Percentiles rank a stretch among this genome's conserved stretches.
Conservation (phyloP, 2,113 vertebrate genomes). For the Carassius gibelio region DNA sequence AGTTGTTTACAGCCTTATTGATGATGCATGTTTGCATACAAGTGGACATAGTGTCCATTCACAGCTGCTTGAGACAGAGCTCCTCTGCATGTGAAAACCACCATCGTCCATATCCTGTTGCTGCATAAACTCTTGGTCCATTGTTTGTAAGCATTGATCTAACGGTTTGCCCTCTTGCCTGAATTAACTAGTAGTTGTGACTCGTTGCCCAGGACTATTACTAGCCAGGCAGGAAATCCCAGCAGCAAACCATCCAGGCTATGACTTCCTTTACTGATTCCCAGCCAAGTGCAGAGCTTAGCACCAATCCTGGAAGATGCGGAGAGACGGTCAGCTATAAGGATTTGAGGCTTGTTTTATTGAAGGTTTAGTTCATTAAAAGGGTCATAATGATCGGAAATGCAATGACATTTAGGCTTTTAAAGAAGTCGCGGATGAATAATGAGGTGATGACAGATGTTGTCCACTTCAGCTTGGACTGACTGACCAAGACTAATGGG, state of each 20-base stretch:
- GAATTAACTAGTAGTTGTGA: conserved; percentile 6
- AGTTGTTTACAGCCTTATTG: neutral
- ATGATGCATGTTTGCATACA: neutral
- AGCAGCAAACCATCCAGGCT: conserved; percentile 48
- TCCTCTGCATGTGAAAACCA: conserved; percentile 20
- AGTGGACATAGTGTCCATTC: neutral
- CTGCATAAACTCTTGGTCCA: neutral
- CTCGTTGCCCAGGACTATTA: neutral
- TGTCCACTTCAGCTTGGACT: neutral
- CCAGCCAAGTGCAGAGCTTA: conserved; percentile 47
- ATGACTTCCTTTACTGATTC: conserved; percentile 55
- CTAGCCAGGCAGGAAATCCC: conserved; percentile 52
- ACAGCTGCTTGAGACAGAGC: neutral
- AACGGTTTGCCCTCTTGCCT: neutral
- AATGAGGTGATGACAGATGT: conserved; percentile 2
- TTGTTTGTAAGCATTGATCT: conserved; percentile 1
- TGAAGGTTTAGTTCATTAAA: conserved; percentile 14
- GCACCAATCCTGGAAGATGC: conserved; percentile 7
- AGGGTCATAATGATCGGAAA: conserved; percentile 6
- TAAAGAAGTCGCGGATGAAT: neutral
- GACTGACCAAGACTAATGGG: conserved; percentile 24
- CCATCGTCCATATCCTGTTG: neutral
- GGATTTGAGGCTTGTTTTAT: neutral
- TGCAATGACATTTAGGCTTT: neutral
- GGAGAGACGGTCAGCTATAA: neutral